Conservation (phyloP, 2,797 vertebrate species). For the Cossypha caffra region DNA sequence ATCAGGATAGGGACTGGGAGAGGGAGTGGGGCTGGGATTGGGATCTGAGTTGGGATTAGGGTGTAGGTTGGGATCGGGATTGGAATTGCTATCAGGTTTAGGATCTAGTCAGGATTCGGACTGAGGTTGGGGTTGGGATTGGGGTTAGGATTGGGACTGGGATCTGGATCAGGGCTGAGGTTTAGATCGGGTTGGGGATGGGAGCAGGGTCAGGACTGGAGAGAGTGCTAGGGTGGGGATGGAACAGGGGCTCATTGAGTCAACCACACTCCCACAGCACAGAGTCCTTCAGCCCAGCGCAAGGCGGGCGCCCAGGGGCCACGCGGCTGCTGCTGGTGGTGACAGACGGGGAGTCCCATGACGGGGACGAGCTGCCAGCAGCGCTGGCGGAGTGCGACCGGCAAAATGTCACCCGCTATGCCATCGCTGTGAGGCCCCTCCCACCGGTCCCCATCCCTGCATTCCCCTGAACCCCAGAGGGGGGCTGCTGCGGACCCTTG, state of each 20-base stretch:
- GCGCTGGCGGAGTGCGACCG: slow-evolving; percentile 85
- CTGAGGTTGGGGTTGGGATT: accelerated
- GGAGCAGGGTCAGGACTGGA: accelerated
- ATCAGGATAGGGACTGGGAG: accelerated
- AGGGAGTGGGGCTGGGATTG: too few species aligned
- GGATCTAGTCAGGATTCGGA: too few species aligned
- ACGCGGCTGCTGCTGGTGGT: slow-evolving; percentile 93
- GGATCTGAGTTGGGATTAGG: accelerated
- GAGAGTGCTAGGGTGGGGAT: accelerated
- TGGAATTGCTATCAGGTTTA: accelerated
- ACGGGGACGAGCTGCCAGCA: slow-evolving; percentile 87
- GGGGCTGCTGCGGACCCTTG: not conserved
- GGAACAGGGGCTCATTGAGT: accelerated
- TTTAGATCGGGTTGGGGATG: accelerated
- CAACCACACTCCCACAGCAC: slow-evolving; percentile 72
- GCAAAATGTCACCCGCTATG: slow-evolving; percentile 90
- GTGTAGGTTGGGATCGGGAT: accelerated
- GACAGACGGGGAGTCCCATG: slow-evolving; percentile 95
- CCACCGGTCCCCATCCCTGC: slow-evolving; percentile 16
- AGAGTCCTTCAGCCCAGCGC: slow-evolving; percentile 86
- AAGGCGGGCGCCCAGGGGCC: slow-evolving; percentile 86
- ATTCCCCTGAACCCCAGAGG: accelerated
- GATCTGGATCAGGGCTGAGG: accelerated
- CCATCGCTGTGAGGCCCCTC: slow-evolving; percentile 86
- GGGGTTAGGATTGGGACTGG: accelerated